Conservation (phyloP, 53 echinoderm and acorn worm species). For the Echinarachnius parma region DNA sequence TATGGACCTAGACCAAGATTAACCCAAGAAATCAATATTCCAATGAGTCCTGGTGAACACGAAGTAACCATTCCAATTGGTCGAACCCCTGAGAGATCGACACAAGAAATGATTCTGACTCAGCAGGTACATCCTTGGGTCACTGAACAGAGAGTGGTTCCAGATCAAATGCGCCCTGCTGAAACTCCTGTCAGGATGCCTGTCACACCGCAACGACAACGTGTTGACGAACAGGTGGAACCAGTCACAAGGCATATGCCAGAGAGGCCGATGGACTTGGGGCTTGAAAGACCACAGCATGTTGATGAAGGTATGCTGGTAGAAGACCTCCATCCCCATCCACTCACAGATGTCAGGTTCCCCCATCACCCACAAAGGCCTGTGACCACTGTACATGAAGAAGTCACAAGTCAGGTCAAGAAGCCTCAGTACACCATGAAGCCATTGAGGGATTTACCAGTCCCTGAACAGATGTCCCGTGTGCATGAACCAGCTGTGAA, state of each 20-base stretch:
- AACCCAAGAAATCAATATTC: slow-evolving; percentile 44
- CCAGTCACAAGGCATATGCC: slow-evolving; percentile 39
- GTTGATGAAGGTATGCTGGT: slow-evolving; percentile 19
- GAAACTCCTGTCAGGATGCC: slow-evolving; percentile 22
- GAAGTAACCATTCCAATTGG: slow-evolving; percentile 42
- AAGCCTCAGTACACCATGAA: slow-evolving; percentile 20
- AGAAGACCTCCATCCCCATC: slow-evolving; percentile 28
- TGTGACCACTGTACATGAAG: slow-evolving; percentile 29
- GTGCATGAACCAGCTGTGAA: slow-evolving; percentile 31
- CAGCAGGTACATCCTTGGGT: slow-evolving; percentile 31
- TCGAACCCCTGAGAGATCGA: slow-evolving; percentile 25
- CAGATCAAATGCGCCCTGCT: not conserved
- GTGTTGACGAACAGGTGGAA: slow-evolving; percentile 22
- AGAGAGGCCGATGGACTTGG: slow-evolving; percentile 19
- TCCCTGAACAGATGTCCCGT: slow-evolving; percentile 15
- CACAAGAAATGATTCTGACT: slow-evolving; percentile 34
- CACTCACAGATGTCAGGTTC: slow-evolving; percentile 16
- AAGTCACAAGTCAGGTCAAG: slow-evolving; percentile 16
- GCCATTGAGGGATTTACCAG: slow-evolving; percentile 14
- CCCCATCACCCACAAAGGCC: slow-evolving; percentile 4
- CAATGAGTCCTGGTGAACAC: slow-evolving; percentile 36
- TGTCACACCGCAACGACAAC: slow-evolving; percentile 21
- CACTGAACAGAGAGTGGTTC: slow-evolving; percentile 28
- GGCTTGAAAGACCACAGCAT: slow-evolving; percentile 2
- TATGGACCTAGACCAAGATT: slow-evolving; percentile 34